Base-by-base conservation (phyloP, 2,888 invertebrate species). In the Xylocampa areola region DNA sequence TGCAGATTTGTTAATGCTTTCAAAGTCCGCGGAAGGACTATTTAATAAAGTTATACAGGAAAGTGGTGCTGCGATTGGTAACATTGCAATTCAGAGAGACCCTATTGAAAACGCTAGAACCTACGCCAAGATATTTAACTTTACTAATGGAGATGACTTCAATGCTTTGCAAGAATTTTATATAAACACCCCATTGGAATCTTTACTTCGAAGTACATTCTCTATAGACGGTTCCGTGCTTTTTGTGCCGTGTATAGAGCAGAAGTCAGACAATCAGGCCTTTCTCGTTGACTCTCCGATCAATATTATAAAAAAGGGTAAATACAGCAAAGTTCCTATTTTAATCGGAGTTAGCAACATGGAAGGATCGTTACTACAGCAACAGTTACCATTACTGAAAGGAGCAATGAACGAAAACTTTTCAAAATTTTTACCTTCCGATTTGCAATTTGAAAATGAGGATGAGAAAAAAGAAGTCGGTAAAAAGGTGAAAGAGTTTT, bases 41-140 rank as follows among this genome's bases (percentile, higher is more conserved):
- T 86, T 84, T 29, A 73, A 74, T 17, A 86, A 83, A 65, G 82
- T 76, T 0, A 84, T 86, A 17, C 73, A 73, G 1, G 84, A 84
- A 55, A 87, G 87, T 50, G 86, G 85, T 4, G 57, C 69, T 2
- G 71, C 48, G 41, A 51, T 77, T 0, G 76, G 49, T 1, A 61
- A 60, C 2, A 74, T 79, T 52, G 41, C 76, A 4, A 41, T 80
- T 4, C 84, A 84, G 47, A 13, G 35, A 0, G 77, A 88, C 64
- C 86, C 88, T 0, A 11, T 86, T 1, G 68, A 77, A 59, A 80
- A 68, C 10, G 86, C 86, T 2, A 82, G 79, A 68, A 25, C 36
- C 14, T 81, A 65, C 44, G 86, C 84, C 0, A 73, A 60, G 44
- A 8, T 39, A 16, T 50, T 81, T 11, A 80, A 82, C 32, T 82